Conservation (phyloP, 2,888 invertebrate genomes). For the Hartigia nigra region DNA sequence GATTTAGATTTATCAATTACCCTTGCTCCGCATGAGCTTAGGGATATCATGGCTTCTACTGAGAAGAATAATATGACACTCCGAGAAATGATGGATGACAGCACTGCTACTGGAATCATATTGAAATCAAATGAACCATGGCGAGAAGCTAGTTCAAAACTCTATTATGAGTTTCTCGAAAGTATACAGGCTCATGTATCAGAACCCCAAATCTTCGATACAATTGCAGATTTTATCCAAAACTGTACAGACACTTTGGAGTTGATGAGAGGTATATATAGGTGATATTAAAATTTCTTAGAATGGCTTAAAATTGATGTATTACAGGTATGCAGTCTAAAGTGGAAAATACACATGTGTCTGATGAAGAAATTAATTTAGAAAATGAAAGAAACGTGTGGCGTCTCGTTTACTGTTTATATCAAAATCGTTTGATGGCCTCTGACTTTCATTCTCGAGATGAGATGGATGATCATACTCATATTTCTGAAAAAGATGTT, state of each 20-base stretch:
- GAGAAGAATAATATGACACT: slow-evolving; percentile 50
- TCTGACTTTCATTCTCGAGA: slow-evolving; percentile 47
- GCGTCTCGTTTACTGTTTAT: slow-evolving; percentile 85
- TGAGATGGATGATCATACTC: slow-evolving; percentile 42
- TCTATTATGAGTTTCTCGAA: slow-evolving; percentile 59
- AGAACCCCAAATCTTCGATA: slow-evolving; percentile 70
- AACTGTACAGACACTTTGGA: slow-evolving; percentile 74
- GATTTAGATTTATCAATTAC: slow-evolving; percentile 17
- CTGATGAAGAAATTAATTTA: slow-evolving; percentile 65
- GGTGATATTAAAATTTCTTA: slow-evolving; percentile 7
- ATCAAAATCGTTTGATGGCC: slow-evolving; percentile 78
- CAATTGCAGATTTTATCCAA: slow-evolving; percentile 73
- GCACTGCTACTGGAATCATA: slow-evolving; percentile 39
- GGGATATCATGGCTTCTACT: slow-evolving; percentile 44
- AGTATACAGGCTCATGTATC: slow-evolving; percentile 55
- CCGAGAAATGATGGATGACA: slow-evolving; percentile 60
- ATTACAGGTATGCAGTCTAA: slow-evolving; percentile 59
- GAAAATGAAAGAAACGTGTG: slow-evolving; percentile 90
- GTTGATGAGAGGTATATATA: slow-evolving; percentile 55
- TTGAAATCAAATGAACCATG: slow-evolving; percentile 58
- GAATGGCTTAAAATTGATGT: slow-evolving; percentile 5
- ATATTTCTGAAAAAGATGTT: slow-evolving; percentile 72
- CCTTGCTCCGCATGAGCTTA: slow-evolving; percentile 44
- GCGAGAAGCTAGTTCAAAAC: slow-evolving; percentile 51
- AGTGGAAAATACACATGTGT: slow-evolving; percentile 51